Evolutionary conservation across 2,888 invertebrate genomes (phyloP).

Genomic region (Tiphia femorata): DNA sequence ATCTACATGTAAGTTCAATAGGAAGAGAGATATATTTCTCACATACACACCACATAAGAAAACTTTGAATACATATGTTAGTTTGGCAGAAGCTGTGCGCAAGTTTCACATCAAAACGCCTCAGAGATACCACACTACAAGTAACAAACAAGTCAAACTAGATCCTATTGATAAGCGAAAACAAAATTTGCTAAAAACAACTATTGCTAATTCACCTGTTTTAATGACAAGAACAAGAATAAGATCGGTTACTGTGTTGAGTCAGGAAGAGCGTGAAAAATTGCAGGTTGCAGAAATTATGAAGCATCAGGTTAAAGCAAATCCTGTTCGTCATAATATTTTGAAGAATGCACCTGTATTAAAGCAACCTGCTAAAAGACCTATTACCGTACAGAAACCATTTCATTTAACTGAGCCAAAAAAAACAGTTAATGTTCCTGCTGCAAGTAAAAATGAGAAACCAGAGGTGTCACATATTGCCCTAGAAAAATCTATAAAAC

Average conservation of each 20-base stretch:
- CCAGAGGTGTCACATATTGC: constrained; percentile 25
- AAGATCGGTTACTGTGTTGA: constrained; percentile 72
- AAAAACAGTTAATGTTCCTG: constrained; percentile 12
- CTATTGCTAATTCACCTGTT: constrained; percentile 56
- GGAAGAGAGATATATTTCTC: too few species aligned
- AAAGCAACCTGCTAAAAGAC: constrained; percentile 70
- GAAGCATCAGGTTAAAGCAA: constrained; percentile 78
- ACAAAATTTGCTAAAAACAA: constrained; percentile 44
- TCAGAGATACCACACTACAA: constrained; percentile 69
- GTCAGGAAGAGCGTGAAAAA: constrained; percentile 75
- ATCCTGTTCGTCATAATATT: constrained; percentile 74
- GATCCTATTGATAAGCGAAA: constrained; percentile 37
- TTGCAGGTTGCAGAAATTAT: constrained; percentile 76
- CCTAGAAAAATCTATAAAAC: constrained; percentile 50
- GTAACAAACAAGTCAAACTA: constrained; percentile 23
- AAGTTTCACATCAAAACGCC: constrained; percentile 72
- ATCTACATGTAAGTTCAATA: too few species aligned
- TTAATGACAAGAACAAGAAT: constrained; percentile 67
- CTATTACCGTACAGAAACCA: constrained; percentile 74
- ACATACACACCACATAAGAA: too few species aligned
- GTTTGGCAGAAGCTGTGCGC: constrained; percentile 72
- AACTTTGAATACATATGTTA: too few species aligned
- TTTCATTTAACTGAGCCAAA: constrained; percentile 75
- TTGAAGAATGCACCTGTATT: constrained; percentile 69
- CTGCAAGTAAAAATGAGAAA: not conserved